These are phyloP conservation scores for Phrynocephalus vlangalii DNA, from an alignment of 2,797 vertebrate genomes.

Conservation along the genomic window DNA sequence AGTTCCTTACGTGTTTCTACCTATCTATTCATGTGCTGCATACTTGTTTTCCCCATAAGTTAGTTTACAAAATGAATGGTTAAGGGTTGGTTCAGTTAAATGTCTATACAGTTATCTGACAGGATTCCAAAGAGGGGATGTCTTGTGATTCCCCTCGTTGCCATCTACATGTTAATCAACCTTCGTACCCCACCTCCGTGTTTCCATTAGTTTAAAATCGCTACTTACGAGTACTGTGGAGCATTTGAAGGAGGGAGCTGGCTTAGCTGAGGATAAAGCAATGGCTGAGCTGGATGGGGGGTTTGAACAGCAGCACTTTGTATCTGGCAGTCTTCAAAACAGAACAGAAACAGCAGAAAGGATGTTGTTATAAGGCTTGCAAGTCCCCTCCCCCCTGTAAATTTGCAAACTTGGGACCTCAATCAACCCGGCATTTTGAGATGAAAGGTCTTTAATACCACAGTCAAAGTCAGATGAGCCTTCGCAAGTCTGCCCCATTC, in stretches of 20 bases:
- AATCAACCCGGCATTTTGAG: neutral
- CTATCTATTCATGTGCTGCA: too few species aligned
- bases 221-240: constrained; percentile 72
- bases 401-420: neutral
- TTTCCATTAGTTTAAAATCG: neutral
- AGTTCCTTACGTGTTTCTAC: neutral
- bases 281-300: constrained; percentile 50
- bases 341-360: neutral
- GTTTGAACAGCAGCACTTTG: constrained; percentile 52
- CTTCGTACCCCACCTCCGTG: neutral
- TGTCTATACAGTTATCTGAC: neutral
- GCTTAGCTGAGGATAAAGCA: constrained; percentile 69
- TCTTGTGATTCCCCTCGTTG: neutral
- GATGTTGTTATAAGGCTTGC: neutral
- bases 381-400: too few species aligned
- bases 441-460: neutral
- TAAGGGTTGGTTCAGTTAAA: neutral
- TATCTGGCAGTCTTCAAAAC: constrained; percentile 71
- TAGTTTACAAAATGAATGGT: neutral
- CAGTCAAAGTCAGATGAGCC: neutral
- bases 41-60: neutral
- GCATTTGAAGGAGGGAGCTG: constrained; percentile 59
- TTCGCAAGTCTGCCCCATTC: neutral
- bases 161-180: neutral
- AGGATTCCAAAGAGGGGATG: neutral